Base-by-base conservation (phyloP, 2,797 vertebrate species). In the Melanotaenia trifasciata region DNA sequence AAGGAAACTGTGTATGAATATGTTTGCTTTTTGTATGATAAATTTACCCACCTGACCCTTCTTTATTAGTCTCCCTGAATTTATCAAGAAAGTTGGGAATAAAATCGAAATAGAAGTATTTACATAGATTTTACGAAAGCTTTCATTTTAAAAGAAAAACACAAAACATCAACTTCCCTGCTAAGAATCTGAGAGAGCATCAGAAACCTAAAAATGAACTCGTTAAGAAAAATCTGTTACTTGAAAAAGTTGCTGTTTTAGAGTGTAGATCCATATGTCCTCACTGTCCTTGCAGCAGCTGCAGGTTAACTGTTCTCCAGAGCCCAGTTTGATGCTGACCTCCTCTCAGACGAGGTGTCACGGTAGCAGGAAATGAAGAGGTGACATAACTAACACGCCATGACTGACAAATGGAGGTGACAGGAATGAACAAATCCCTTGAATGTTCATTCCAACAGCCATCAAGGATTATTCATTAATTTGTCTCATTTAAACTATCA, bases 161-260 rank as follows among this genome's bases (percentile, higher is more conserved):
- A 59, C 26, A 67, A 85, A 87, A 83, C 63, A 83, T 82, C 90
- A 93, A 86, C 91, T 74, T 74, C 77, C 83, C 78, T 90, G 87
- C 84, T 84, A 85, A 70, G 69, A 84, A 91, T 81, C 80, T 3
- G 67, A 69, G 20, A 38, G 13, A 36, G 10, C 40, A 10, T 45
- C 3, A 36, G 14, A 13, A 40, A 62, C 60, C 63, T 22, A 35
- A 45, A 50, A 56, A 43, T 20, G 14, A 62, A 32, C 26, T 5
- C 32, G 12, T 14, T 5, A 32, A 7, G 0, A 13, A 32, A 58
- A 75, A 53, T 38, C 14, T 16, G 10, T 50, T 59, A 13, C 12
- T 40, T 64, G 6, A 16, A 2, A 36, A 30, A 9, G 18, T 36
- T 36, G 28, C 54, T 76, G 36, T 33, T 68, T 35, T 58, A 57